Percentiles rank a stretch among this genome's conserved stretches.
Conservation (phyloP, 2,888 invertebrate species). For the Melipona bicolor region DNA sequence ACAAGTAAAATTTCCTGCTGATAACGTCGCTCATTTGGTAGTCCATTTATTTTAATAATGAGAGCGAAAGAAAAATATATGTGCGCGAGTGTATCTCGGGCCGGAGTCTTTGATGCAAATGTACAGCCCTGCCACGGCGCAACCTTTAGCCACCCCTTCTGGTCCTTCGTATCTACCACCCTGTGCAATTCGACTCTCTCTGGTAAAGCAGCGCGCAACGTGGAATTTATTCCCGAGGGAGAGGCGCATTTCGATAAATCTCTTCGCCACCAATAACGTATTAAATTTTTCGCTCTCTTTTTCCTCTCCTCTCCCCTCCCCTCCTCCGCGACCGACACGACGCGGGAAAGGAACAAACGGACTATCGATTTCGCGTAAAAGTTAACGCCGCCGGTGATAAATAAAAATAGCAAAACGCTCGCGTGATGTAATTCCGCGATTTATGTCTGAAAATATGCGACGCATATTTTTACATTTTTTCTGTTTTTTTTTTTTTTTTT, state of each 20-base stretch:
- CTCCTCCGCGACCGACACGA: background rate
- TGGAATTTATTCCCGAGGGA: conserved; percentile 63
- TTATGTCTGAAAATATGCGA: conserved; percentile 38
- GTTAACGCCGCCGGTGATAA: conserved; percentile 49
- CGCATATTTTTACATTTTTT: conserved; percentile 44
- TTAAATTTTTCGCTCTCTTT: conserved; percentile 34
- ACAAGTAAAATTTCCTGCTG: conserved; percentile 47
- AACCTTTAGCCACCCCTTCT: conserved; percentile 53
- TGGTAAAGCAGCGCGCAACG: conserved; percentile 50
- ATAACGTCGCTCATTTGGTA: conserved; percentile 51
- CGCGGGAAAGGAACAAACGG: conserved; percentile 12
- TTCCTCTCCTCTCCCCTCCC: background rate
- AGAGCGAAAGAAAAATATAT: conserved; percentile 43
- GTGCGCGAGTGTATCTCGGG: background rate
- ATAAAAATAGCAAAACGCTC: conserved; percentile 35
- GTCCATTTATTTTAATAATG: conserved; percentile 61
- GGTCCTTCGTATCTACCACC: conserved; percentile 53
- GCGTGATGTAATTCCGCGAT: conserved; percentile 40
- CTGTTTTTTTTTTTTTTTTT: background rate
- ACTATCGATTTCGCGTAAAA: conserved; percentile 48
- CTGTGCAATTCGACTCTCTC: conserved; percentile 62
- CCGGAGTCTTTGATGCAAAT: conserved; percentile 51
- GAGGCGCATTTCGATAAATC: conserved; percentile 65
- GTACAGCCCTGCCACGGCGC: conserved; percentile 42
- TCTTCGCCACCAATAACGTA: conserved; percentile 52